These are phyloP conservation scores for Drosophila koepferae DNA, from an alignment of 2,888 invertebrate species.

Conservation along the genomic window DNA sequence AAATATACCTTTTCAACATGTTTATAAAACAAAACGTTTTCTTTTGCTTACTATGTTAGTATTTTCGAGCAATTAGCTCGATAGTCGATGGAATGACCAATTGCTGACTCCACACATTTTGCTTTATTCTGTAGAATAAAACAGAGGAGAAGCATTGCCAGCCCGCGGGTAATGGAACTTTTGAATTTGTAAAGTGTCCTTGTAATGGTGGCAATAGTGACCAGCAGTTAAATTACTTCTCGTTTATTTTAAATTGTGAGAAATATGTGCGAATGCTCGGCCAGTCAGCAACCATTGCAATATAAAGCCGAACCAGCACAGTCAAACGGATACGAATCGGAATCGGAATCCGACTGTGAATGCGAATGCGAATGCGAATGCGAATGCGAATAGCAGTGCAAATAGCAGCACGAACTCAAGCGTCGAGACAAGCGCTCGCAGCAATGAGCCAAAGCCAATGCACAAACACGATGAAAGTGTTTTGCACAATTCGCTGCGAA, in stretches of 20 bases:
- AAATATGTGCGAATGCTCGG: conserved; percentile 75
- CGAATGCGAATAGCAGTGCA: conserved; percentile 3
- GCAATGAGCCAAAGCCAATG: conserved; percentile 56
- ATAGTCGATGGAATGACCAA: conserved; percentile 56
- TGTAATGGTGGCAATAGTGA: conserved; percentile 44
- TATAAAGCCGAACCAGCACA: conserved; percentile 58
- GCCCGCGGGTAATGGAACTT: conserved; percentile 52
- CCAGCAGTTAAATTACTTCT: conserved; percentile 79
- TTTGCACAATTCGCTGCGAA: conserved; percentile 75
- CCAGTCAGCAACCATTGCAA: conserved; percentile 66
- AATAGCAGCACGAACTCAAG: conserved; percentile 13
- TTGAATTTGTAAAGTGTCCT: conserved; percentile 42
- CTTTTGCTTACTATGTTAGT: conserved; percentile 2
- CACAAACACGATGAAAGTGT: conserved; percentile 72
- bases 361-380: conserved; percentile 14
- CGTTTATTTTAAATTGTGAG: conserved; percentile 80
- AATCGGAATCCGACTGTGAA: conserved; percentile 26
- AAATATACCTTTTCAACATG: not conserved
- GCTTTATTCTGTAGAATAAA: conserved; percentile 23
- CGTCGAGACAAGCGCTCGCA: conserved; percentile 31
- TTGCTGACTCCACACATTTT: conserved; percentile 67
- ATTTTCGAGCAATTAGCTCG: conserved; percentile 19
- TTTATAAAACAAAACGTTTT: not conserved
- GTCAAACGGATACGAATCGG: conserved; percentile 30
- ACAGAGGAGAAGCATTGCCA: not conserved